phyloP scores from a whole-genome alignment of 2,113 vertebrate genomes.

The Corythoichthys intestinalis region DNA sequence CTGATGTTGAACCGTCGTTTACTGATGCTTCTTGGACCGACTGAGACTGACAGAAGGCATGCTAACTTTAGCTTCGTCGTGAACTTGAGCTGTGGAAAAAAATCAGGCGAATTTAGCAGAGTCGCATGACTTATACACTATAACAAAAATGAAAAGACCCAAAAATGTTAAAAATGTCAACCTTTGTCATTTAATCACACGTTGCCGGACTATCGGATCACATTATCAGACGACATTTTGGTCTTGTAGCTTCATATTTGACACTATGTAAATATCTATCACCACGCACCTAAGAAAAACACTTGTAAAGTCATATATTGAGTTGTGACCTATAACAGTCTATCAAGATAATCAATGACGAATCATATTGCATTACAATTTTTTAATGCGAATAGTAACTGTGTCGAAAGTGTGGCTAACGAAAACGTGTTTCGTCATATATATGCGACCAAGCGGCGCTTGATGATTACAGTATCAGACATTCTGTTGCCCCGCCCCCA shows the following conservation, averaged over 20 bases:
- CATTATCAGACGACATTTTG: background rate
- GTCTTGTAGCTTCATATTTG: background rate
- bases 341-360: too few species aligned
- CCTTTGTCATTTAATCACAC: background rate
- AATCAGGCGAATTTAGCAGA: background rate
- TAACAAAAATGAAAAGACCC: background rate
- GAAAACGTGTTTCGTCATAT: too few species aligned
- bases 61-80: slow-evolving; percentile 17
- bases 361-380: too few species aligned
- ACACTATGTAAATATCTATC: background rate
- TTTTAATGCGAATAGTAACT: too few species aligned
- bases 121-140: background rate
- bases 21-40: background rate
- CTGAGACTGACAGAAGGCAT: slow-evolving; percentile 40
- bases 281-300: background rate
- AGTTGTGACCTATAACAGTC: too few species aligned
- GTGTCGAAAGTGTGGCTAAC: too few species aligned
- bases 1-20: background rate
- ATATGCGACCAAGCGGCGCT: too few species aligned
- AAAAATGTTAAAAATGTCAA: background rate
- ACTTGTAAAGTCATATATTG: too few species aligned
- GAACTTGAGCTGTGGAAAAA: background rate
- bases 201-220: too few species aligned
- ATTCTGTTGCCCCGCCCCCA: too few species aligned
- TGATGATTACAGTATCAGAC: too few species aligned